These are phyloP conservation scores for Channallabes apus DNA, from an alignment of 2,797 vertebrate species.

Conservation along the genomic window DNA sequence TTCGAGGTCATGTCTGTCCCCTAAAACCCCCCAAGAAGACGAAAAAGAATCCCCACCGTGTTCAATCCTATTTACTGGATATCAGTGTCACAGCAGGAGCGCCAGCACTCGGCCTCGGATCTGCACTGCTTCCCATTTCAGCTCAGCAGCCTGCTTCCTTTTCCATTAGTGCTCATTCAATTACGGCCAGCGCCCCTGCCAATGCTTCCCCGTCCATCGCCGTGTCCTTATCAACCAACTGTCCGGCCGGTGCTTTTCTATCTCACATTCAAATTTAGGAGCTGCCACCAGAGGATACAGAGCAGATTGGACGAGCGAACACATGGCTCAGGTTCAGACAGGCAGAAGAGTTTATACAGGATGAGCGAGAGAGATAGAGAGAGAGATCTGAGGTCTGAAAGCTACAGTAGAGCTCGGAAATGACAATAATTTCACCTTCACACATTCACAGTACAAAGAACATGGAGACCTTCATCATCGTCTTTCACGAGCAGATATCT, in stretches of 20 bases:
- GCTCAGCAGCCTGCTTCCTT: constrained; percentile 52
- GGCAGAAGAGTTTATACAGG: background rate
- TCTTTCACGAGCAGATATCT: background rate
- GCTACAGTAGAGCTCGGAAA: background rate
- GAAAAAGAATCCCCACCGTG: constrained; percentile 51
- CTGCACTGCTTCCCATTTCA: constrained; percentile 48
- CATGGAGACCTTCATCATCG: background rate
- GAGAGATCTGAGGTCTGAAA: background rate
- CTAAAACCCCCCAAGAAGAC: background rate
- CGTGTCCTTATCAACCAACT: constrained; percentile 34
- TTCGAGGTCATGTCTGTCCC: background rate
- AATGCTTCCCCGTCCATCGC: constrained; percentile 17
- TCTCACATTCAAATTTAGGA: constrained; percentile 40
- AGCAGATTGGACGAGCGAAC: constrained; percentile 37
- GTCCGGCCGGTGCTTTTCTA: constrained; percentile 22
- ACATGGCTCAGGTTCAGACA: background rate
- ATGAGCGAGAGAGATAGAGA: background rate
- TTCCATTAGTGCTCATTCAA: constrained; percentile 54
- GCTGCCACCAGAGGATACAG: constrained; percentile 30
- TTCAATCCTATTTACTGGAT: constrained; percentile 61
- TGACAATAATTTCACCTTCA: background rate
- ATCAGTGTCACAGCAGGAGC: constrained; percentile 56
- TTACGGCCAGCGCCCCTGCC: constrained; percentile 31
- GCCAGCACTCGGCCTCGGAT: constrained; percentile 33
- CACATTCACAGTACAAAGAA: background rate